A percentile compares a stretch with the other conserved stretches of the same genome.
Evolutionary conservation across 2,797 vertebrate genomes (phyloP).

Genomic region (Falco peregrinus): DNA sequence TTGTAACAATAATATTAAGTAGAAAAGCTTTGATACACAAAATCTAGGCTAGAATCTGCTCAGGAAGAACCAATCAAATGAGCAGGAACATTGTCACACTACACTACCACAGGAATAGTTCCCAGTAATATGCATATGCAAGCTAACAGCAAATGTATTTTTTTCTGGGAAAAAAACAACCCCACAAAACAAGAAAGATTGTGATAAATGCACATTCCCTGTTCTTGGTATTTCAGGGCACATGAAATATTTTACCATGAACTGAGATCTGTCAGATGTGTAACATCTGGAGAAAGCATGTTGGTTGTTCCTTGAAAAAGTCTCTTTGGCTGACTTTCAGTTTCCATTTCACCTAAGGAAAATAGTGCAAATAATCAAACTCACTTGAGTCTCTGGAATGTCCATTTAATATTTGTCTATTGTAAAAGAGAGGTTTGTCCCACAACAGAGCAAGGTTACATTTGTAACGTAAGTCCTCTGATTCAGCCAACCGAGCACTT

Average conservation of each 20-base stretch:
- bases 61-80: not conserved
- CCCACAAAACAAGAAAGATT: not conserved
- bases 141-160: not conserved
- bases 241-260: constrained; percentile 85
- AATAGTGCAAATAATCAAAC: constrained; percentile 49
- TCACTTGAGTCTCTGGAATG: not conserved
- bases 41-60: not conserved
- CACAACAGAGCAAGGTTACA: not conserved
- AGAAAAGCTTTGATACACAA: not conserved
- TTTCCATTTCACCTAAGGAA: constrained; percentile 92
- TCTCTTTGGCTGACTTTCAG: constrained; percentile 96
- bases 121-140: rapidly evolving
- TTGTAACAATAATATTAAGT: not conserved
- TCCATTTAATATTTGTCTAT: not conserved
- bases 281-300: constrained; percentile 89
- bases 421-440: not conserved
- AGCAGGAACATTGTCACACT: not conserved
- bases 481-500: not conserved
- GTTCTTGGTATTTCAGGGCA: not conserved
- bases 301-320: constrained; percentile 95
- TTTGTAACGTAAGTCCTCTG: not conserved
- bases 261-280: constrained; percentile 86
- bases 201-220: not conserved
- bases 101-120: not conserved
- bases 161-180: not conserved